Evolutionary conservation across 2,888 invertebrate genomes (phyloP), one percentile per base, ranked within the genome.

Genomic region (Alsophila aescularia): DNA sequence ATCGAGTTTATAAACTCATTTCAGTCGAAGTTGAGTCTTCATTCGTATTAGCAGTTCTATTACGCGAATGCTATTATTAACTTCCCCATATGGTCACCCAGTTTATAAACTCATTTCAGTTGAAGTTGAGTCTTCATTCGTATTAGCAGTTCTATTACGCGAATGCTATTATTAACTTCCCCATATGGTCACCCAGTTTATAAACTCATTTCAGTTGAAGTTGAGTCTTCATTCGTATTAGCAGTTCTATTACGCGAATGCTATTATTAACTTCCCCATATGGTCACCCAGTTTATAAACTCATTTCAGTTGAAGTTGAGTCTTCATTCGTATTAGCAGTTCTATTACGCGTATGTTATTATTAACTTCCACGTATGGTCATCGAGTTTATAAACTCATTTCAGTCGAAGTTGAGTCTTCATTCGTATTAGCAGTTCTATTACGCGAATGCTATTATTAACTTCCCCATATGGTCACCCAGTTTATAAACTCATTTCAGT

Each of bases 351-450:
- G 14, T 31, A 39, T 35, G 41, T 29, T 44, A 36, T 55, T 37
- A 32, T 36, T 47, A 48, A 31, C 37, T 24, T 36, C 47, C 18
- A 40, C 10, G 24, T 29, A 24, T 27, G 2, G 8, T 9, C n/a
- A n/a, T n/a, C n/a, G n/a, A n/a, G n/a, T n/a, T n/a, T n/a, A n/a
- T 36, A 37, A 31, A 12, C 45, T 35, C 45, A 42, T 44, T 51
- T 31, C 36, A 36, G n/a, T 7, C 45, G 10, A 41, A 55, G 36
- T 31, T 49, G 18, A 21, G 16, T 35, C 35, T 49, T 13, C 14
- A 18, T 24, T 41, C 21, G 14, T 41, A 13, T 39, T 31, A 24
- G n/a, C 16, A 35, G 44, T 47, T 27, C 13, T 37, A 16, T 14
- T 14, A n/a, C n/a, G n/a, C 10, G 14, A 36, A 39, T 35, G 41